Conservation (phyloP, 23 tunicate species). For the Corella eumyota region DNA sequence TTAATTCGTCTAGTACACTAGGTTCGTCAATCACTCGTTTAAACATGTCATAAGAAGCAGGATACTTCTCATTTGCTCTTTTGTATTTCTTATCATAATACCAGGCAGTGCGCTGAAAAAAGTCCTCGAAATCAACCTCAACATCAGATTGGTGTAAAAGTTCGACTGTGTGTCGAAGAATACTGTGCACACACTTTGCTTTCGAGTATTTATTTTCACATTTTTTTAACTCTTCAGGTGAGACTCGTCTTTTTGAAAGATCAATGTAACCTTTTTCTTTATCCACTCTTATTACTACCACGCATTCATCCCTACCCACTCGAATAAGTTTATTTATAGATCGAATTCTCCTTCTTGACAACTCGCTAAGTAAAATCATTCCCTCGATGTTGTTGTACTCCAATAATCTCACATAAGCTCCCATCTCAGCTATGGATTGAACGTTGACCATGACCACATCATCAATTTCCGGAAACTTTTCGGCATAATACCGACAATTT, state of each 20-base stretch:
- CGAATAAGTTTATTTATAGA: conserved; percentile 95
- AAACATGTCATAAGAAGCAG: conserved; percentile 83
- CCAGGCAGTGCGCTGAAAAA: conserved; percentile 89
- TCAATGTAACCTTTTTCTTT: conserved; percentile 98
- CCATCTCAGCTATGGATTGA: conserved; percentile 92
- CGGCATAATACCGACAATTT: conserved; percentile 80
- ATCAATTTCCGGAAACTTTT: conserved; percentile 91
- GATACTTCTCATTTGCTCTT: conserved; percentile 64
- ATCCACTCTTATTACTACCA: conserved; percentile 94
- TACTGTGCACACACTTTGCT: conserved; percentile 95
- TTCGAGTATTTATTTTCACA: conserved; percentile 94
- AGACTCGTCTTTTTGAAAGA: conserved; percentile 87
- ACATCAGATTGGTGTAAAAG: conserved; percentile 38
- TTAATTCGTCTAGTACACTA: conserved; percentile 58
- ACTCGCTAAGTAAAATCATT: conserved; percentile 90
- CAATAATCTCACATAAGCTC: conserved; percentile 87
- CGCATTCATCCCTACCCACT: conserved; percentile 98
- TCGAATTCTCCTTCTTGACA: conserved; percentile 95
- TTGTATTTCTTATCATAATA: conserved; percentile 59
- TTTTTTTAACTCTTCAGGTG: conserved; percentile 88
- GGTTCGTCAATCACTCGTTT: conserved; percentile 86
- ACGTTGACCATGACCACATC: conserved; percentile 97
- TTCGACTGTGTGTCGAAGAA: conserved; percentile 89
- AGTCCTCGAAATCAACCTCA: conserved; percentile 87
- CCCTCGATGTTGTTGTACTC: conserved; percentile 97